These are phyloP conservation scores for Lophura nycthemera DNA, from an alignment of 2,113 vertebrate genomes.

Conservation along the genomic window DNA sequence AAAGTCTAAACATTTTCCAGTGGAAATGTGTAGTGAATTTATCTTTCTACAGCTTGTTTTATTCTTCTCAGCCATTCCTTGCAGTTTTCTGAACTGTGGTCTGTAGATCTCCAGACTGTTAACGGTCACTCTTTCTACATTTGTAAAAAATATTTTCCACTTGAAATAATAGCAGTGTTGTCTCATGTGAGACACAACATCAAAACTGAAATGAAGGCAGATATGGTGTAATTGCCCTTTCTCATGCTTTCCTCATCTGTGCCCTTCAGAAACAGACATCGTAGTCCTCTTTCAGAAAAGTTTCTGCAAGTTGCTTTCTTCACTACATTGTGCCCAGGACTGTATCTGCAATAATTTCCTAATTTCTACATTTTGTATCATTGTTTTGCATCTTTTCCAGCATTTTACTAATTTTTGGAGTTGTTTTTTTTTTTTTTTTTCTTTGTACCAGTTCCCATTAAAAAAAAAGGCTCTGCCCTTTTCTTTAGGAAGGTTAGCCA, in stretches of 20 bases:
- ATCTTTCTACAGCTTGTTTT: background rate
- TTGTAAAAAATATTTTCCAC: background rate
- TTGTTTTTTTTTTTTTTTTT: background rate
- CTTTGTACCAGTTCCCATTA: no score
- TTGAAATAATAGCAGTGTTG: background rate
- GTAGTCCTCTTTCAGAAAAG: background rate
- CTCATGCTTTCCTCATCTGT: background rate
- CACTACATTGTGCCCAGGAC: background rate
- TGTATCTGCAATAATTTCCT: background rate
- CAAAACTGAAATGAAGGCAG: background rate
- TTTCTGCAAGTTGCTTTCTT: background rate
- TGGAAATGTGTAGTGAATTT: background rate
- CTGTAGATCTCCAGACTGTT: conserved; percentile 21
- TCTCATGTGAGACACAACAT: background rate
- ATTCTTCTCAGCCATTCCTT: background rate
- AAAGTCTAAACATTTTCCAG: background rate
- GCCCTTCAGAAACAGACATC: background rate
- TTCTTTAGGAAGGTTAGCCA: background rate
- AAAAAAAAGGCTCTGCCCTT: background rate
- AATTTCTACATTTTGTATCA: background rate
- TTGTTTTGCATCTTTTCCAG: background rate
- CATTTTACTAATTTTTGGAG: background rate
- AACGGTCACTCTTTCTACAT: conserved; percentile 3
- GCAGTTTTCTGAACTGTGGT: background rate
- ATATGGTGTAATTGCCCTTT: background rate